phyloP scores from a whole-genome alignment of 2,113 vertebrate genomes.

The Phoxinus phoxinus region DNA sequence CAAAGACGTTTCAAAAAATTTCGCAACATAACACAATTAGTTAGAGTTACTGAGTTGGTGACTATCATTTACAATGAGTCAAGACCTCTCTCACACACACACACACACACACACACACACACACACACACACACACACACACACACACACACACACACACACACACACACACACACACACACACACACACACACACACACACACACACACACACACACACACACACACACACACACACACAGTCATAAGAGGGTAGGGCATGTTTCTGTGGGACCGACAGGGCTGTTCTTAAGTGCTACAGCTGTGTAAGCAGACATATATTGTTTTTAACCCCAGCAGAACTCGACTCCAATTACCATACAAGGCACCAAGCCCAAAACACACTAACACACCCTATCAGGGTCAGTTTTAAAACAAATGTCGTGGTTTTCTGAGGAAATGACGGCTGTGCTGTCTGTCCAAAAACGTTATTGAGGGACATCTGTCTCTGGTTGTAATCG shows the following conservation, averaged over 20 bases:
- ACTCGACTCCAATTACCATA: constrained; percentile 59
- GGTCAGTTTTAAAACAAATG: constrained; percentile 37
- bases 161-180: too few species aligned
- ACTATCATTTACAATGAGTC: constrained; percentile 51
- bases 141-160: too few species aligned
- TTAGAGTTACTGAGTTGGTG: not conserved
- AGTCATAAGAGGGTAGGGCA: constrained; percentile 51
- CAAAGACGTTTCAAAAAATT: constrained; percentile 57
- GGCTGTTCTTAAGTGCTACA: constrained; percentile 68
- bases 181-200: not conserved
- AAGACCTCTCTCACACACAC: not conserved
- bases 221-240: not conserved
- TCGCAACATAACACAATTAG: constrained; percentile 38
- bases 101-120: not conserved
- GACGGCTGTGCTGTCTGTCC: not conserved
- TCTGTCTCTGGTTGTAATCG: constrained; percentile 7
- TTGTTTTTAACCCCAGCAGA: constrained; percentile 68
- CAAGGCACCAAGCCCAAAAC: constrained; percentile 52
- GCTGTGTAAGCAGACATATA: constrained; percentile 73
- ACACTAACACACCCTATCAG: constrained; percentile 44
- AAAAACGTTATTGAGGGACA: constrained; percentile 11
- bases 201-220: not conserved
- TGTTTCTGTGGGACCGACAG: constrained; percentile 62
- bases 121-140: too few species aligned
- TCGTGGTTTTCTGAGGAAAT: constrained; percentile 19